These are phyloP conservation scores for Lycorma delicatula DNA, from an alignment of 1,140 invertebrate species.

Conservation along the genomic window DNA sequence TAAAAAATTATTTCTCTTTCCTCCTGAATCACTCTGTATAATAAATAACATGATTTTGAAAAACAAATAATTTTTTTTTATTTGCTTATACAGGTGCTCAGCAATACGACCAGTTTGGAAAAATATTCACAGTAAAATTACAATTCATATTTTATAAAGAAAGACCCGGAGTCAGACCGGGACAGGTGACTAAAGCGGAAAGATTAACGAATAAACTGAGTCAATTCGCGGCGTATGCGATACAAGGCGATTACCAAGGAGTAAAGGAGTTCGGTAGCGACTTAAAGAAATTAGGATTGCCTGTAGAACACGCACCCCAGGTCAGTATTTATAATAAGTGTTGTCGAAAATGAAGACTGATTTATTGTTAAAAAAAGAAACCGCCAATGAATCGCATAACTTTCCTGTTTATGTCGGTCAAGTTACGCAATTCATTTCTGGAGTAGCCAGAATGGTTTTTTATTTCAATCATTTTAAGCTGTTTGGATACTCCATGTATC, in stretches of 20 bases:
- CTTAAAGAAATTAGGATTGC: constrained; percentile 84
- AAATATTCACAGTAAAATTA: constrained; percentile 97
- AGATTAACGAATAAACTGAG: constrained; percentile 82
- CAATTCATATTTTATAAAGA: constrained; percentile 99
- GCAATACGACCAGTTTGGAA: constrained; percentile 96
- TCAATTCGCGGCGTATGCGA: constrained; percentile 90
- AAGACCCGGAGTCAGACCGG: constrained; percentile 89
- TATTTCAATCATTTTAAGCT: too few relatives aligned
- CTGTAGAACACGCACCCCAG: constrained; percentile 94
- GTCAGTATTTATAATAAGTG: constrained; percentile 41
- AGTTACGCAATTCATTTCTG: neutral
- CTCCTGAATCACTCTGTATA: too few relatives aligned
- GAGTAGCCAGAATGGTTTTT: too few relatives aligned
- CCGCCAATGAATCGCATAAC: too few relatives aligned
- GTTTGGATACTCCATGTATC: too few relatives aligned
- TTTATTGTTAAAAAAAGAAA: too few relatives aligned
- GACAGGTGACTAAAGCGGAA: constrained; percentile 90
- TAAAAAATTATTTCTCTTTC: too few relatives aligned
- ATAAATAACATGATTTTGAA: too few relatives aligned
- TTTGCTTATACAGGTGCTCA: constrained; percentile 68
- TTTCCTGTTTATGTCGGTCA: too few relatives aligned
- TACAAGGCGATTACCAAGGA: constrained; percentile 84
- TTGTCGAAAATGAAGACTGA: too few relatives aligned
- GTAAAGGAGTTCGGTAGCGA: constrained; percentile 89
- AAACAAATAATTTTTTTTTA: too few relatives aligned